Percentiles rank a stretch among this genome's conserved stretches.
These are phyloP conservation scores for Aphis craccivora DNA, from an alignment of 1,140 invertebrate species.

Conservation along the genomic window DNA sequence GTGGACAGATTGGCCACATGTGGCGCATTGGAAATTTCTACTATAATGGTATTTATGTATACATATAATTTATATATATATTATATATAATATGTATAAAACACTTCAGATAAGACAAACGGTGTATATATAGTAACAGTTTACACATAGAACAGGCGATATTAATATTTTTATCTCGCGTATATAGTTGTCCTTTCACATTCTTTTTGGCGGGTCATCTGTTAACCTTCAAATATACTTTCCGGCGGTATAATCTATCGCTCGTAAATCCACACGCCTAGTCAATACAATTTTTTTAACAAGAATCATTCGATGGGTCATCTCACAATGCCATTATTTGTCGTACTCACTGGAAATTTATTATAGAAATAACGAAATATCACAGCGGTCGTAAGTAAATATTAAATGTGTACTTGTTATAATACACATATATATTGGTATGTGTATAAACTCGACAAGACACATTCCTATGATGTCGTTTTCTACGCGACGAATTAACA, in stretches of 20 bases:
- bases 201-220: conserved; percentile 32
- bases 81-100: background rate
- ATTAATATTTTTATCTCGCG: background rate
- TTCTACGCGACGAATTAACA: background rate
- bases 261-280: background rate
- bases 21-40: background rate
- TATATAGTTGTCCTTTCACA: conserved; percentile 40
- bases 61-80: background rate
- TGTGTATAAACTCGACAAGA: background rate
- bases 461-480: background rate
- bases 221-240: conserved; percentile 17
- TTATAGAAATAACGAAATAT: background rate
- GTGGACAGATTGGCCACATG: background rate
- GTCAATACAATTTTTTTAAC: background rate
- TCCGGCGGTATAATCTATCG: background rate
- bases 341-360: background rate
- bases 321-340: background rate
- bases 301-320: background rate
- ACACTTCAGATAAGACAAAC: background rate
- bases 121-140: background rate
- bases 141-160: background rate
- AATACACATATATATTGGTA: background rate
- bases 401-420: background rate
- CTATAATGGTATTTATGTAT: background rate
- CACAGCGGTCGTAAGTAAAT: background rate